Evolutionary conservation across 2,797 vertebrate genomes (phyloP).

Genomic region (Carcharodon carcharias): DNA sequence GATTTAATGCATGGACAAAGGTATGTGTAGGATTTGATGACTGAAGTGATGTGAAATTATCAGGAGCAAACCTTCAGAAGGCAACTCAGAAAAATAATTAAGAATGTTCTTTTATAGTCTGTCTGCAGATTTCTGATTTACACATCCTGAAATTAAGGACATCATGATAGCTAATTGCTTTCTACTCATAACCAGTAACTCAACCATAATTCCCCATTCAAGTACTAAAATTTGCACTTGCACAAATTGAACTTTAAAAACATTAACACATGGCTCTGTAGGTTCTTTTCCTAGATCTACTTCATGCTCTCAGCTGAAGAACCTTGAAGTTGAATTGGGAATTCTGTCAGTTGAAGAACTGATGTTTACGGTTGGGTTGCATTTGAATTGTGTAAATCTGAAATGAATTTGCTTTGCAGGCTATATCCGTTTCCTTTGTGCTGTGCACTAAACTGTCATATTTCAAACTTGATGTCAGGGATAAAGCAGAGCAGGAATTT

Average conservation of each 20-base stretch:
- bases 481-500: neutral
- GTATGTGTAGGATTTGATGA: neutral
- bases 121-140: neutral
- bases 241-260: neutral
- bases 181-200: neutral
- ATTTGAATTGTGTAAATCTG: neutral
- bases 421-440: neutral
- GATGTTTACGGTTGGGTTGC: neutral
- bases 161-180: neutral
- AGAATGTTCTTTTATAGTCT: neutral
- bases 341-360: neutral
- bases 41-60: neutral
- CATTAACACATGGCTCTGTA: neutral
- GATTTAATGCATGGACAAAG: neutral
- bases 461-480: neutral
- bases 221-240: neutral
- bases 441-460: neutral
- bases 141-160: neutral
- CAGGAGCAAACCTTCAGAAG: neutral
- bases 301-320: neutral
- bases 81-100: neutral
- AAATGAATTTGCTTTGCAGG: neutral
- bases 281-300: neutral
- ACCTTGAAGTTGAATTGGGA: too few relatives aligned
- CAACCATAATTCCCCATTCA: neutral